phyloP scores from a whole-genome alignment of 2,113 vertebrate genomes.

The Emydura subglobosa region DNA sequence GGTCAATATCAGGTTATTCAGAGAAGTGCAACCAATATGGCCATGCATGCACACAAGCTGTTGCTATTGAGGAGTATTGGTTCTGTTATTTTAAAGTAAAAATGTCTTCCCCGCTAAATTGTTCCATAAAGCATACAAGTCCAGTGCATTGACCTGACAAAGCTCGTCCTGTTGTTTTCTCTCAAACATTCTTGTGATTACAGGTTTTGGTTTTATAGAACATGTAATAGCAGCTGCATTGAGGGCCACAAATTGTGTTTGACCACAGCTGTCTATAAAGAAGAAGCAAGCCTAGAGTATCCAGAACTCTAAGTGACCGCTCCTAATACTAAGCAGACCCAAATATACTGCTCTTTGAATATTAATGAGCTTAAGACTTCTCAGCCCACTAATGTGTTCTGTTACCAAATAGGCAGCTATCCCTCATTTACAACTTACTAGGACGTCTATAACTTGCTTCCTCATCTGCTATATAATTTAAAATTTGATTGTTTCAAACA shows the following conservation, averaged over 20 bases:
- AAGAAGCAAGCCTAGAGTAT: no score
- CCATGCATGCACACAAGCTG: no score
- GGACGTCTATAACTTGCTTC: neutral
- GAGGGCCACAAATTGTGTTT: no score
- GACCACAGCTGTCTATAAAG: no score
- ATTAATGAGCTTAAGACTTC: neutral
- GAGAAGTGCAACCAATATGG: neutral
- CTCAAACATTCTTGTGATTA: neutral
- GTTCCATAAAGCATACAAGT: neutral
- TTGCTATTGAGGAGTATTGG: neutral
- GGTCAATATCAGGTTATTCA: slow-evolving; percentile 1
- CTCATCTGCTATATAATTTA: neutral
- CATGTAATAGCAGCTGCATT: neutral
- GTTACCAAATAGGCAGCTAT: neutral
- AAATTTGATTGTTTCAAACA: neutral
- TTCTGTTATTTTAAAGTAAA: neutral
- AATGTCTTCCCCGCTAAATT: neutral
- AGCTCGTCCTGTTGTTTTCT: neutral
- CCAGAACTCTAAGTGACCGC: no score
- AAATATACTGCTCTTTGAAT: neutral
- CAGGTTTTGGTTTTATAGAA: neutral
- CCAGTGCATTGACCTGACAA: rapidly evolving
- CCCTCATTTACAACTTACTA: neutral
- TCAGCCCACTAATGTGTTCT: neutral
- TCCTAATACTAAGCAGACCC: neutral